Conservation (phyloP, 2,113 vertebrate species). For the Glaucidium brasilianum region DNA sequence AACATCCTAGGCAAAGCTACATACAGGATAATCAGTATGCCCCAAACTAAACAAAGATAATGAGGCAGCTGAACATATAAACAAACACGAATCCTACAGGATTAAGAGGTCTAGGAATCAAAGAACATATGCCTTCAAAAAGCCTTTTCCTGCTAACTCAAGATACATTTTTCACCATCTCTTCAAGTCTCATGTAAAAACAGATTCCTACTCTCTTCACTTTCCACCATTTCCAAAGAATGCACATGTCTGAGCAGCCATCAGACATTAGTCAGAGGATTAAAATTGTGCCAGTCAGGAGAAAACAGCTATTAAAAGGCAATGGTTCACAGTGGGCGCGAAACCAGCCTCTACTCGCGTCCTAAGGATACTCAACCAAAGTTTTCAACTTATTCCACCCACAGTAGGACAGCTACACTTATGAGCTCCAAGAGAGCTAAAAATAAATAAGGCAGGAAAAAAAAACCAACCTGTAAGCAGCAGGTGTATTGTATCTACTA, state of each 20-base stretch:
- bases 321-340: background rate
- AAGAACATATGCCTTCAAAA: background rate
- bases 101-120: constrained; percentile 25
- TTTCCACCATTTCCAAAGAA: background rate
- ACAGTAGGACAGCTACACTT: background rate
- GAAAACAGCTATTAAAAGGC: background rate
- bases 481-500: background rate
- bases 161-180: background rate
- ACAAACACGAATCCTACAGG: constrained; percentile 13
- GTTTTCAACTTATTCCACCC: background rate
- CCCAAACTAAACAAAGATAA: constrained; percentile 36
- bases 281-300: background rate
- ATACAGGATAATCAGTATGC: background rate
- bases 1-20: background rate
- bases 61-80: constrained; percentile 5
- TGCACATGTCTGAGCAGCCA: background rate
- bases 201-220: background rate
- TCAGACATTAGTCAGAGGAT: background rate
- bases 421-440: background rate
- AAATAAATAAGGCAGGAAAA: background rate
- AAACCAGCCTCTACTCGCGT: background rate
- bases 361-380: background rate
- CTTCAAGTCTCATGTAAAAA: background rate
- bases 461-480: background rate
- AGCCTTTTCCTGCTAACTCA: background rate